Evolutionary conservation across 2,888 invertebrate species (phyloP).

Genomic region (Pristionchus exspectatus): DNA sequence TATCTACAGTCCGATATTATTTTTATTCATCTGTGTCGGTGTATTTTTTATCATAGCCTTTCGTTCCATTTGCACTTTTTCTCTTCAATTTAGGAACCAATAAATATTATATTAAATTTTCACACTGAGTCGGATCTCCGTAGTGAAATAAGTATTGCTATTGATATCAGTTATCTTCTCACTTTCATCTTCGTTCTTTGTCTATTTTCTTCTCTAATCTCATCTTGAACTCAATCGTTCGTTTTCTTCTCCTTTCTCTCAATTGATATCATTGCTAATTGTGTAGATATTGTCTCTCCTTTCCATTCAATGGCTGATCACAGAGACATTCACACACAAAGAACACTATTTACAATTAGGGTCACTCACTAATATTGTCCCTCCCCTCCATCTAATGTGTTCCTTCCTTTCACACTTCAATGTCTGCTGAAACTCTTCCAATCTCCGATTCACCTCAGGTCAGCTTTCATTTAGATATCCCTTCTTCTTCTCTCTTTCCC

Average conservation of each 20-base stretch:
- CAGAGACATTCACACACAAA: background rate
- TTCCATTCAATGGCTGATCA: background rate
- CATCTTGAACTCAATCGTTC: background rate
- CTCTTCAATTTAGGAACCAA: too few relatives aligned
- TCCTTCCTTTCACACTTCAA: background rate
- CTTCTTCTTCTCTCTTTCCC: background rate
- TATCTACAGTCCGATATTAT: background rate
- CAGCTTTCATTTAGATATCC: background rate
- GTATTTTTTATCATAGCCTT: too few relatives aligned
- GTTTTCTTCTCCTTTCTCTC: background rate
- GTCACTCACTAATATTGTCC: background rate
- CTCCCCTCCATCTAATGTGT: background rate
- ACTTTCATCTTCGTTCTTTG: background rate
- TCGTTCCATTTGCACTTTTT: too few relatives aligned
- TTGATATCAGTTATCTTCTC: background rate
- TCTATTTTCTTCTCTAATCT: background rate
- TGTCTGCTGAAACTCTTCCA: background rate
- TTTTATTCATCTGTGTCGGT: too few relatives aligned
- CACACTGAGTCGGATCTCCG: too few relatives aligned
- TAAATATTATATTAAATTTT: too few relatives aligned
- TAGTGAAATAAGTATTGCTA: background rate
- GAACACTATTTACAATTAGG: slow-evolving; percentile 4
- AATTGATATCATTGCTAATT: background rate
- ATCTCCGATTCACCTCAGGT: background rate
- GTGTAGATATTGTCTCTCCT: background rate